Evolutionary conservation across 2,113 vertebrate genomes (phyloP).

Genomic region (Pseudorasbora parva): DNA sequence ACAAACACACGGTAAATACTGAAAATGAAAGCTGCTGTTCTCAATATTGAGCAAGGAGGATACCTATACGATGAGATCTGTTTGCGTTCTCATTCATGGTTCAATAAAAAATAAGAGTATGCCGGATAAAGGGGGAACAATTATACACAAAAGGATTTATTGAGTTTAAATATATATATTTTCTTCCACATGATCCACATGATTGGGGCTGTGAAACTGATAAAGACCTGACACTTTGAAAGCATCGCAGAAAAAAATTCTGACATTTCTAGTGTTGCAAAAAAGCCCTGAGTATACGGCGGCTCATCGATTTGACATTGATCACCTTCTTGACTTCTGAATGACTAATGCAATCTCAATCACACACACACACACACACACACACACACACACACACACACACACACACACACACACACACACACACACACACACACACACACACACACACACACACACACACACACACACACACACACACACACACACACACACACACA

Average conservation of each 20-base stretch:
- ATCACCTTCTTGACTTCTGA: slow-evolving; percentile 13
- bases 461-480: not conserved
- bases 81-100: not conserved
- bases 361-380: not conserved
- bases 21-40: not conserved
- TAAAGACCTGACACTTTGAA: not conserved
- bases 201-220: too few relatives aligned
- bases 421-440: not conserved
- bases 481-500: not conserved
- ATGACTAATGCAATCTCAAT: not conserved
- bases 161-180: too few relatives aligned
- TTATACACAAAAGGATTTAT: too few relatives aligned
- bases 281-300: not conserved
- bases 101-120: not conserved
- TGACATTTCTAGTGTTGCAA: slow-evolving; percentile 16
- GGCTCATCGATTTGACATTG: slow-evolving; percentile 19
- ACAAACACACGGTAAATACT: slow-evolving; percentile 16
- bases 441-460: not conserved
- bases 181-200: too few relatives aligned
- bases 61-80: not conserved
- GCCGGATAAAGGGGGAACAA: too few relatives aligned
- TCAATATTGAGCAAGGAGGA: not conserved
- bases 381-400: not conserved
- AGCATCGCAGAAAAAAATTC: not conserved
- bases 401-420: not conserved